phyloP scores from a whole-genome alignment of 1,140 invertebrate genomes.

The fruit fly (Drosophila melanogaster) region DNA sequence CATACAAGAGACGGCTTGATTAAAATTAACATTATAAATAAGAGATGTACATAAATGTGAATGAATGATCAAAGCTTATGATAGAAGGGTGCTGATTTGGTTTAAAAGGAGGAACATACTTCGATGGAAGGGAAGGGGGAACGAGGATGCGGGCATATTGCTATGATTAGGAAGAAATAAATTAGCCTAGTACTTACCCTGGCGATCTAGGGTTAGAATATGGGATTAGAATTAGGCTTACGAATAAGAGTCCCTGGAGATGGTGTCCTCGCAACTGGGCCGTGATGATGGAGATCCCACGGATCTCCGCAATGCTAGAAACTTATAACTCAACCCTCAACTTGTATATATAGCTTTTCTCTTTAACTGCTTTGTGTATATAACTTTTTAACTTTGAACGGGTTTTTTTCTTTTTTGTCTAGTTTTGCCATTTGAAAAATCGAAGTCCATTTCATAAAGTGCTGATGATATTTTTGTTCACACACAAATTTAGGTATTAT shows the following conservation, averaged over 20 bases:
- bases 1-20: conserved; percentile 83
- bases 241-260: conserved; percentile 54
- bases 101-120: background rate
- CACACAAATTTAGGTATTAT: conserved; percentile 81
- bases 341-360: conserved; percentile 79
- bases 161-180: conserved; percentile 46
- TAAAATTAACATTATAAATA: conserved; percentile 58
- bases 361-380: conserved; percentile 68
- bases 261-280: conserved; percentile 47
- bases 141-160: conserved; percentile 28
- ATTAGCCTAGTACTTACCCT: conserved; percentile 81
- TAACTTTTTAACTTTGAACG: conserved; percentile 52
- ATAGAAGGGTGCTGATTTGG: conserved; percentile 21
- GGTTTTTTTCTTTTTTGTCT: conserved; percentile 12
- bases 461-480: conserved; percentile 85
- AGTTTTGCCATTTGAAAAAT: conserved; percentile 78
- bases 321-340: conserved; percentile 83
- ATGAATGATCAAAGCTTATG: conserved; percentile 42
- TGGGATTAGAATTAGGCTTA: conserved; percentile 57
- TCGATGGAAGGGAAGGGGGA: conserved; percentile 4
- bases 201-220: conserved; percentile 35
- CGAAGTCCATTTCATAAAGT: conserved; percentile 84
- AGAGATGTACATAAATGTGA: conserved; percentile 11
- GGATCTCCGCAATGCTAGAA: conserved; percentile 67
- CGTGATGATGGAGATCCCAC: conserved; percentile 47